A percentile compares a stretch with the other conserved stretches of the same genome.
These are phyloP conservation scores for Drosophila asahinai DNA, from an alignment of 1,140 invertebrate species.

Conservation along the genomic window DNA sequence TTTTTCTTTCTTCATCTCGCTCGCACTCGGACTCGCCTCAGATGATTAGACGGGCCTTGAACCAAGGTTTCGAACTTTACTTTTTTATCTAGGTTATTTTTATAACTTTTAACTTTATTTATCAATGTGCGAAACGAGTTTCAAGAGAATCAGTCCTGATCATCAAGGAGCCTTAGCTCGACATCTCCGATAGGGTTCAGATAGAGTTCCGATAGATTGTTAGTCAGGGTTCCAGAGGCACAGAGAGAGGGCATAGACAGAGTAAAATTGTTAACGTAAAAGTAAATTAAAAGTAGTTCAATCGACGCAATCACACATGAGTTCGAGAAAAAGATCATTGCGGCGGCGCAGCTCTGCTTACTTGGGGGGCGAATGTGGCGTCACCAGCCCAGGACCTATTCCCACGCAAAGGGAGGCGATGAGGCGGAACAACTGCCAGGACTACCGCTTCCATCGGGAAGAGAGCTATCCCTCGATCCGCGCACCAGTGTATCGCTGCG, in stretches of 20 bases:
- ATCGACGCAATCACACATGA: slow-evolving; percentile 4
- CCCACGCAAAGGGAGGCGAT: background rate
- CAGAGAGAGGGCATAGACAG: background rate
- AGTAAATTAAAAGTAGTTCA: slow-evolving; percentile 11
- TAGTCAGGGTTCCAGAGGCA: background rate
- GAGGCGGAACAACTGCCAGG: slow-evolving; percentile 31
- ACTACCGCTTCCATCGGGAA: background rate
- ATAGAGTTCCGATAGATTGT: background rate
- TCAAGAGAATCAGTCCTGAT: background rate
- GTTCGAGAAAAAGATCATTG: background rate
- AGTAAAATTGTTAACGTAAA: slow-evolving; percentile 6
- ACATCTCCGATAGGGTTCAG: background rate
- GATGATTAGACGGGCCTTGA: too few relatives aligned
- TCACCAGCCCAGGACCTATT: background rate
- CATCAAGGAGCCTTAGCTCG: background rate
- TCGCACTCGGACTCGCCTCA: too few relatives aligned
- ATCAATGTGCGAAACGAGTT: too few relatives aligned
- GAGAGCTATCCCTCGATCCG: slow-evolving; percentile 51
- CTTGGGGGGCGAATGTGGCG: background rate
- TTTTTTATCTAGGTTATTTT: too few relatives aligned
- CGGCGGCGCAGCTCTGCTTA: too few relatives aligned
- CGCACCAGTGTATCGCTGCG: slow-evolving; percentile 24
- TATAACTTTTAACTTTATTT: too few relatives aligned
- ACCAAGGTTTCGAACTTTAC: too few relatives aligned
- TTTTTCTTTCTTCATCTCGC: too few relatives aligned